Base-by-base conservation (phyloP, 1,140 invertebrate species). In the Hycleus cichorii region DNA sequence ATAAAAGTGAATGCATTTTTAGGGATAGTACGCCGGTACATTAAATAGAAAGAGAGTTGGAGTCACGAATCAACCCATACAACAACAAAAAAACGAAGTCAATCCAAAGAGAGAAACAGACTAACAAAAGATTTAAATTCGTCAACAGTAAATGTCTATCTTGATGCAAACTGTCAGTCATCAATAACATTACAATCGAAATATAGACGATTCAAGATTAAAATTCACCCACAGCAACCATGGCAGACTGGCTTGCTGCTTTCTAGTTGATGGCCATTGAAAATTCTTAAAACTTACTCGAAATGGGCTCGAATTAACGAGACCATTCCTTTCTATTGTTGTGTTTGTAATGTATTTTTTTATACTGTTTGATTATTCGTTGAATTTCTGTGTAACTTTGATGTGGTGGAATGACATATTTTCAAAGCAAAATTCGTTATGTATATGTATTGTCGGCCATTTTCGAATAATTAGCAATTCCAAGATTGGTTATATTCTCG, bases 391-490 rank as follows among this genome's bases (percentile, higher is more conserved):
- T 32, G 1, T 32, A 32, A 5, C 32, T 32, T 32, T 32, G 32
- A 32, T 32, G 32, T 32, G 18, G 18, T 18, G 4, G 32, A 32
- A 32, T 32, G 32, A 32, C 32, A 32, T 4, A 32, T 5, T 32
- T 32, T 32, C 32, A 7, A 32, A 32, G 0, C 4, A 32, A 32
- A 32, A 7, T 7, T 32, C 7, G 0, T 5, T 32, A 32, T 52
- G 51, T 59, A 49, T 49, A 60, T 53, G 9, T 47, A 38, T 24
- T 44, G 49, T 18, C 65, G 57, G 66, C 66, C 66, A 68, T 68
- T 56, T 68, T 68, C 18, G 50, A 58, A 59, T 64, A 65, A 68
- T 68, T 68, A 68, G 66, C 66, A 68, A 68, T 68, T 68, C 66
- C 66, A 66, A 68, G 58, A 58, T 66, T 59, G 54, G 39, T 58